Percentiles rank a stretch among this genome's conserved stretches.
These are phyloP conservation scores for Lasioglossum malachurum DNA, from an alignment of 2,888 invertebrate genomes.

Conservation along the genomic window DNA sequence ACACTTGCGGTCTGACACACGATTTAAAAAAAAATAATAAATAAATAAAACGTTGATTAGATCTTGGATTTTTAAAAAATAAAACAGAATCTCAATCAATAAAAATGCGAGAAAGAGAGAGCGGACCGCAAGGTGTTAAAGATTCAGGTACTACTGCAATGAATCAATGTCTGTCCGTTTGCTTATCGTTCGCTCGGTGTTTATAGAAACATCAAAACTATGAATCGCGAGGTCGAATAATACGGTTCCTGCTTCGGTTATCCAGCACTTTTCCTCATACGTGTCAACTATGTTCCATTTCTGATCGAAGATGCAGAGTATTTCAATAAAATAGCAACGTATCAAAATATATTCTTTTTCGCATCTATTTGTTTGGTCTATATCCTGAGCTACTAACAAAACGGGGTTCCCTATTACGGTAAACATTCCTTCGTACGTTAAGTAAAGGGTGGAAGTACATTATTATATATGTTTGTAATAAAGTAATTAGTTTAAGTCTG, in stretches of 20 bases:
- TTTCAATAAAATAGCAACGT: constrained; percentile 79
- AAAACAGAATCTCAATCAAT: neutral
- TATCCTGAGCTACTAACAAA: constrained; percentile 79
- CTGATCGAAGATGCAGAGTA: constrained; percentile 68
- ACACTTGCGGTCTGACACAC: neutral
- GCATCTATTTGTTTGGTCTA: constrained; percentile 79
- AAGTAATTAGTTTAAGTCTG: constrained; percentile 70
- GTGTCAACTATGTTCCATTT: constrained; percentile 58
- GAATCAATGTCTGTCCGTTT: constrained; percentile 65
- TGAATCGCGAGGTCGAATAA: constrained; percentile 14
- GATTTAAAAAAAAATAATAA: neutral
- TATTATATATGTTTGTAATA: constrained; percentile 43
- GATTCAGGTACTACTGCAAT: constrained; percentile 75
- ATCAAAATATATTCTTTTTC: constrained; percentile 82
- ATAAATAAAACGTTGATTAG: neutral
- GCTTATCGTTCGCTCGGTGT: neutral
- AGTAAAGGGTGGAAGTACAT: constrained; percentile 75
- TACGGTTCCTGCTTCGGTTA: constrained; percentile 55
- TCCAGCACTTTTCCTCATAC: constrained; percentile 63
- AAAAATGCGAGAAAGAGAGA: neutral
- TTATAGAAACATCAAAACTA: constrained; percentile 48
- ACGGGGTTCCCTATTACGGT: constrained; percentile 68
- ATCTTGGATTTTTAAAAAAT: neutral
- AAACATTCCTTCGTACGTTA: constrained; percentile 64
- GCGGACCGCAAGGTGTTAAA: constrained; percentile 29